phyloP scores from a whole-genome alignment of 2,113 vertebrate genomes.

The Callithrix jacchus region DNA sequence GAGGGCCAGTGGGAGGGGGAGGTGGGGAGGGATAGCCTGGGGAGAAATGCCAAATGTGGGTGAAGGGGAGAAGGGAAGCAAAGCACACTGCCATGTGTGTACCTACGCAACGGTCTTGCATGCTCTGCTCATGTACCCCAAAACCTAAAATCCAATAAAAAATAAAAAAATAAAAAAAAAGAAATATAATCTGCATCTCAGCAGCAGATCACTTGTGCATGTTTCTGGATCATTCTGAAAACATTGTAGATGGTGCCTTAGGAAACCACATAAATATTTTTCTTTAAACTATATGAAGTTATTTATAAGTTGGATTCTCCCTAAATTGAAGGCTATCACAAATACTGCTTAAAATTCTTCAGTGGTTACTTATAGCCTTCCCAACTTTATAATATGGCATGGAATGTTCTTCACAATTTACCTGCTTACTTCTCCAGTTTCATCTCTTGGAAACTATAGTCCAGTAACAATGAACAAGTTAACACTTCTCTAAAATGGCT shows the following conservation, averaged over 20 bases:
- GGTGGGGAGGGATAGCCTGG: too few relatives aligned
- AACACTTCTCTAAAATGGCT: neutral
- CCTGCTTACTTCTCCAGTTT: neutral
- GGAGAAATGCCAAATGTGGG: too few relatives aligned
- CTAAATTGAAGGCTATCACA: neutral
- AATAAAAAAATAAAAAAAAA: too few relatives aligned
- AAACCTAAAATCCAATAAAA: too few relatives aligned
- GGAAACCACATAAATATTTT: neutral
- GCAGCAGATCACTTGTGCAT: constrained; percentile 46
- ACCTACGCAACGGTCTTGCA: too few relatives aligned
- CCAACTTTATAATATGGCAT: neutral
- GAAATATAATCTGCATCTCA: constrained; percentile 47
- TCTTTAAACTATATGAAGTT: neutral
- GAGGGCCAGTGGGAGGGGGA: too few relatives aligned
- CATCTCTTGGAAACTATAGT: neutral
- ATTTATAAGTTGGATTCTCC: neutral
- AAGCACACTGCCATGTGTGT: too few relatives aligned
- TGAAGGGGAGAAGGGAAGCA: too few relatives aligned
- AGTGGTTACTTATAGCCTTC: neutral
- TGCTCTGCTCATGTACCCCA: too few relatives aligned
- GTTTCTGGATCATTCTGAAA: neutral
- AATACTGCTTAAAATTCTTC: neutral
- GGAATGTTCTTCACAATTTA: neutral
- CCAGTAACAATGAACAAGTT: neutral
- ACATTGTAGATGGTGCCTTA: neutral